Evolutionary conservation across 2,113 vertebrate genomes (phyloP).

Genomic region (Ailurus styani): DNA sequence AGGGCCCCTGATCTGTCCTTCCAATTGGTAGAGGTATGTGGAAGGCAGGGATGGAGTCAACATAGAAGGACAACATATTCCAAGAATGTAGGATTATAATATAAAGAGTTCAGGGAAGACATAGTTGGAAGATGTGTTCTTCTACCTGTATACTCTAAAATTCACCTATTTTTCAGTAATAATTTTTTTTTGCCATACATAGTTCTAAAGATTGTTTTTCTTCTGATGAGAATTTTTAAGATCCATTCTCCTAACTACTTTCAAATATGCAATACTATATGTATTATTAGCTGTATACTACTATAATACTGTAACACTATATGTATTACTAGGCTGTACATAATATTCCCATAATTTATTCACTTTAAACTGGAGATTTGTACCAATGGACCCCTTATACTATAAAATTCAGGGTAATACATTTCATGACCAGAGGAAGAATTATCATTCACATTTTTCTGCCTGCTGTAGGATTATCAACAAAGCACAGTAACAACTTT

Average conservation of each 20-base stretch:
- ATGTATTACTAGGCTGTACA: no score
- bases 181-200: neutral
- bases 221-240: neutral
- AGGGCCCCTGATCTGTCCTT: neutral
- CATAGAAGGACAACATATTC: neutral
- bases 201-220: neutral
- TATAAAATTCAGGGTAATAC: neutral
- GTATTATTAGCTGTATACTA: neutral
- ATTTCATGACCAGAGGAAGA: neutral
- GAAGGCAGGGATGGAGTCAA: neutral
- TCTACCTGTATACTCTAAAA: neutral
- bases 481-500: neutral
- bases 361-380: neutral
- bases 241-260: neutral
- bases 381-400: neutral
- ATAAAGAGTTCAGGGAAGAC: neutral
- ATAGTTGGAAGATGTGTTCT: neutral
- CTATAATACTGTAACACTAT: no score
- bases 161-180: neutral
- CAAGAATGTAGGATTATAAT: neutral
- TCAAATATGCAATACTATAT: neutral
- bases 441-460: neutral
- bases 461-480: neutral
- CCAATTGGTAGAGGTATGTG: neutral
- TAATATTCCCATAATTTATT: neutral